phyloP scores from a whole-genome alignment of 2,888 invertebrate genomes.

The Alloscopus bannaensis region DNA sequence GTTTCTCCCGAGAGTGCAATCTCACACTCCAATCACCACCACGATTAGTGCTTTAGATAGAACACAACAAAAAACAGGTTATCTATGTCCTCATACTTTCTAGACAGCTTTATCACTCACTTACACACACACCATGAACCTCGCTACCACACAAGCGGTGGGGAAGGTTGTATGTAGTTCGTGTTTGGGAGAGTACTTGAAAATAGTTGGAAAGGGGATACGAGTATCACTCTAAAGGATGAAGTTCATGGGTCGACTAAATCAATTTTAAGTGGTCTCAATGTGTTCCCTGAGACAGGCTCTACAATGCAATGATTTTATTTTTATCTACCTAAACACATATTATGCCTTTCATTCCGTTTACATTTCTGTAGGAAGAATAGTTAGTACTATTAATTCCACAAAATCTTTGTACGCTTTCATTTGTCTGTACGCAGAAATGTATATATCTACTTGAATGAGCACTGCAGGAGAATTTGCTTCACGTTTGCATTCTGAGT shows the following conservation, averaged over 20 bases:
- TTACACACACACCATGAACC: no score
- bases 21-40: conserved; percentile 20
- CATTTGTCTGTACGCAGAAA: no score
- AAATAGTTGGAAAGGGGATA: neutral
- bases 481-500: no score
- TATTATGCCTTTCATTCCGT: no score
- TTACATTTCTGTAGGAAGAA: neutral
- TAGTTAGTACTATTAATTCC: conserved; percentile 20
- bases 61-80: neutral
- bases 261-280: conserved; percentile 30
- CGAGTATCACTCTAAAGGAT: neutral
- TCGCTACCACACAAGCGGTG: neutral
- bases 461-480: no score
- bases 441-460: no score
- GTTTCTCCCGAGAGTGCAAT: conserved; percentile 21
- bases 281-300: conserved; percentile 4
- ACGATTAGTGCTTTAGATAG: conserved; percentile 2
- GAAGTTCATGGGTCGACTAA: conserved; percentile 24
- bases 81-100: no score
- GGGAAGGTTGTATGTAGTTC: neutral
- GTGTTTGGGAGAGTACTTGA: neutral
- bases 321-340: no score
- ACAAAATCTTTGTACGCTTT: no score
- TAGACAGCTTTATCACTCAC: no score
- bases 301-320: no score